Percentiles rank a stretch among this genome's conserved stretches.
These are phyloP conservation scores for Hystrix cristata DNA, from an alignment of 2,113 vertebrate species.

Conservation along the genomic window DNA sequence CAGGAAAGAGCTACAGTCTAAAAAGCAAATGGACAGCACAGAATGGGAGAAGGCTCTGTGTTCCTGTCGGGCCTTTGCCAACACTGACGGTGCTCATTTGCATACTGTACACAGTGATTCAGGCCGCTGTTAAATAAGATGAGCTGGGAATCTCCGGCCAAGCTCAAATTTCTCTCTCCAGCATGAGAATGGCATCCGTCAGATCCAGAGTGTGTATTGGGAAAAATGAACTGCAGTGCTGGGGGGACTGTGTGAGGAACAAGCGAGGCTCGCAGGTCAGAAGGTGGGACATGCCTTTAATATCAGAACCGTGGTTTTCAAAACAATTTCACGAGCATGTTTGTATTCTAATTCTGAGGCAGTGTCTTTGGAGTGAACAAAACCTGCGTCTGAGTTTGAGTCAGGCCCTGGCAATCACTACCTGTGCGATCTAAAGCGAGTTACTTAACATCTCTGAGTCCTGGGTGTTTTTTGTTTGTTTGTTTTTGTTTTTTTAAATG, in stretches of 20 bases:
- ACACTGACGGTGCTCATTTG: not conserved
- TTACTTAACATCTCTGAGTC: not conserved
- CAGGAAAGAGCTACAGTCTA: not conserved
- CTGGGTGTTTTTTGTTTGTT: not conserved
- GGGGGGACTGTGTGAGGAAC: not conserved
- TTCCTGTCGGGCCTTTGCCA: not conserved
- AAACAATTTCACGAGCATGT: not conserved
- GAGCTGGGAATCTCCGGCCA: not conserved
- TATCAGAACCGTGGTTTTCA: not conserved
- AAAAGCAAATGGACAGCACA: not conserved
- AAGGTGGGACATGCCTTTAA: not conserved
- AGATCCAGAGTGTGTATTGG: not conserved
- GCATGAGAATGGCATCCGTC: not conserved
- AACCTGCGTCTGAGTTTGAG: slow-evolving; percentile 13
- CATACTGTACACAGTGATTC: not conserved
- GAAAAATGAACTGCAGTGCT: not conserved
- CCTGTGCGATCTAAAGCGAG: not conserved
- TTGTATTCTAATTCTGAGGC: not conserved
- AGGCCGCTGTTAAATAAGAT: not conserved
- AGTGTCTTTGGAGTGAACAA: not conserved
- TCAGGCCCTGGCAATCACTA: not conserved
- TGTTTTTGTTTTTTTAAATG: not conserved
- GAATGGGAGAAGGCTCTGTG: not conserved
- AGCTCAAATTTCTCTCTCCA: not conserved
- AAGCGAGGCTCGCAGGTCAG: not conserved